Percentiles rank a stretch among this genome's conserved stretches.
phyloP scores from a whole-genome alignment of 2,888 invertebrate species.

The Drosophila kambysellisi region DNA sequence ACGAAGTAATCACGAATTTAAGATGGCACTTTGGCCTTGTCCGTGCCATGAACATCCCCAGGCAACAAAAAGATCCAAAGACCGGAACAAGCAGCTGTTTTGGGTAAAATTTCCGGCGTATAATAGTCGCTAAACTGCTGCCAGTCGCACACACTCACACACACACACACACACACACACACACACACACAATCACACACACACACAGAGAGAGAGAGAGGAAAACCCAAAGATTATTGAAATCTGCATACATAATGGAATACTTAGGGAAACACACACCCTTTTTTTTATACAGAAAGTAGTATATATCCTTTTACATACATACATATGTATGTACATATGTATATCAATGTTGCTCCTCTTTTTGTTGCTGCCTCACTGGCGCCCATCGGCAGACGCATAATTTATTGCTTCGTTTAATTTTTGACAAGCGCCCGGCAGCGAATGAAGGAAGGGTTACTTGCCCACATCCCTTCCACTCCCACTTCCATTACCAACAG shows the following conservation, averaged over 20 bases:
- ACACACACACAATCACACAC: no score
- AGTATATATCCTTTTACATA: not conserved
- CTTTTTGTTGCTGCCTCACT: constrained; percentile 36
- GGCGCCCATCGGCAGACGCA: constrained; percentile 63
- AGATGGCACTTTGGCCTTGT: constrained; percentile 41
- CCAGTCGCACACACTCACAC: not conserved
- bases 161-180: constrained; percentile 7
- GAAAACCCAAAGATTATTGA: constrained; percentile 55
- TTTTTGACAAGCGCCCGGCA: constrained; percentile 54
- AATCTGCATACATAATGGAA: constrained; percentile 69
- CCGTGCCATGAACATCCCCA: constrained; percentile 15
- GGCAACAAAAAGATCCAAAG: constrained; percentile 33
- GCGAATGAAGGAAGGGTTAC: constrained; percentile 48
- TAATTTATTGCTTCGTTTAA: constrained; percentile 76
- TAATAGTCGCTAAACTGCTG: constrained; percentile 59
- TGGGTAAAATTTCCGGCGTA: constrained; percentile 44
- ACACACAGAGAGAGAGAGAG: constrained; percentile 4
- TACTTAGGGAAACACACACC: constrained; percentile 46
- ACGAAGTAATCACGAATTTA: constrained; percentile 46
- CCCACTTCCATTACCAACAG: not conserved
- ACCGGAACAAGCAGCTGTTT: constrained; percentile 41
- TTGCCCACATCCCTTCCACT: constrained; percentile 3
- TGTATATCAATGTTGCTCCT: not conserved
- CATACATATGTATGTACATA: not conserved
- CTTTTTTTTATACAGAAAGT: not conserved